Base-by-base conservation (phyloP, 2,888 invertebrate genomes). In the Chydorus sphaericus region DNA sequence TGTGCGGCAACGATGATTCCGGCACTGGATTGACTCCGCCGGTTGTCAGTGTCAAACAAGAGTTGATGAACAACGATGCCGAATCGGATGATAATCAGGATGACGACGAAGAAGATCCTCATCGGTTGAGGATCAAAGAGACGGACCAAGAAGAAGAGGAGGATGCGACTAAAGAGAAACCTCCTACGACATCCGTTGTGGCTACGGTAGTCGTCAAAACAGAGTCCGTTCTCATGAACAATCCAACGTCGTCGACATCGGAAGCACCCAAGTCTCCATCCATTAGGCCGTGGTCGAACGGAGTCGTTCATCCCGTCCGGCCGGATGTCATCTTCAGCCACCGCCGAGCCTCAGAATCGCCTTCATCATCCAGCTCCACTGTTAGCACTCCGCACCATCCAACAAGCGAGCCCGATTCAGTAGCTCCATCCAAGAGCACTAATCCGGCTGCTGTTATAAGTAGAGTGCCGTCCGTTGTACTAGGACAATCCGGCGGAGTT, bases 401-500 rank as follows among this genome's bases (percentile, higher is more conserved):
- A 10, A 23, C 20, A 7, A 20, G 20, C 5, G 18, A 18, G 18
- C 39, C 55, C 4, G 54, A 54, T 28, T n/a, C n/a, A n/a, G n/a
- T n/a, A n/a, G n/a, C n/a, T n/a, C n/a, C n/a, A n/a, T n/a, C n/a
- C n/a, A n/a, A n/a, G n/a, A n/a, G n/a, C n/a, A n/a, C n/a, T n/a
- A n/a, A n/a, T n/a, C n/a, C n/a, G n/a, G n/a, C n/a, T n/a, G n/a
- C n/a, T n/a, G n/a, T n/a, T n/a, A n/a, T n/a, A n/a, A n/a, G n/a
- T n/a, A n/a, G 77, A 58, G 76, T 90, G 53, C 90, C 91, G 30
- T 86, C 88, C 50, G 90, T 90, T 60, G 87, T 91, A 62, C 89
- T 91, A 89, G 90, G 90, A 51, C 90, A 91, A 70, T 87, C 88
- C 37, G 91, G 90, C 55, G 65, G 64, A 7, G 65, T 66, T n/a